phyloP scores from a whole-genome alignment of 2,797 vertebrate genomes.

The Anguilla marmorata region DNA sequence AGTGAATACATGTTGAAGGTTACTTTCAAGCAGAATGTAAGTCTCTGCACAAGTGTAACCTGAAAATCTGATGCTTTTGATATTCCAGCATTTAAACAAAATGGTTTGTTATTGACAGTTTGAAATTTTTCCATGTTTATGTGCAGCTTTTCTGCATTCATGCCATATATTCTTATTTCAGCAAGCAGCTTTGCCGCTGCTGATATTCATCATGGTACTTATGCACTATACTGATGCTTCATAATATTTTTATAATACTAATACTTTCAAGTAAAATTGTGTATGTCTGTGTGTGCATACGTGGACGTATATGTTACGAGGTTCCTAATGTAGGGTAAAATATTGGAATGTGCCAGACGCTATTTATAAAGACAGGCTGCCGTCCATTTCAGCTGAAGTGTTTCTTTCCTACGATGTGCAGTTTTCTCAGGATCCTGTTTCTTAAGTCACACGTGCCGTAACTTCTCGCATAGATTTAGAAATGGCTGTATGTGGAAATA shows the following conservation, averaged over 20 bases:
- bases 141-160: neutral
- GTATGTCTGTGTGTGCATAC: neutral
- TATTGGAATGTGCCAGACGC: neutral
- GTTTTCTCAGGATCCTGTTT: neutral
- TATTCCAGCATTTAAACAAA: neutral
- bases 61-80: neutral
- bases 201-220: too few species aligned
- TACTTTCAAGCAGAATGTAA: neutral
- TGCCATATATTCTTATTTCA: neutral
- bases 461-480: slow-evolving; percentile 19
- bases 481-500: slow-evolving; percentile 24
- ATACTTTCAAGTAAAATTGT: neutral
- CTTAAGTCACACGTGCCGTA: neutral
- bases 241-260: too few species aligned
- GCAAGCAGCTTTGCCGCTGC: too few species aligned
- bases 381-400: neutral
- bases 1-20: neutral
- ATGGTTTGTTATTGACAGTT: too few species aligned
- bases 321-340: neutral
- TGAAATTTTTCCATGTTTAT: too few species aligned
- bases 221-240: too few species aligned
- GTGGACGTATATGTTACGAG: neutral
- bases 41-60: neutral
- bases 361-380: neutral
- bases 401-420: neutral